phyloP scores from a whole-genome alignment of 2,797 vertebrate species.

The Knipowitschia caucasica region DNA sequence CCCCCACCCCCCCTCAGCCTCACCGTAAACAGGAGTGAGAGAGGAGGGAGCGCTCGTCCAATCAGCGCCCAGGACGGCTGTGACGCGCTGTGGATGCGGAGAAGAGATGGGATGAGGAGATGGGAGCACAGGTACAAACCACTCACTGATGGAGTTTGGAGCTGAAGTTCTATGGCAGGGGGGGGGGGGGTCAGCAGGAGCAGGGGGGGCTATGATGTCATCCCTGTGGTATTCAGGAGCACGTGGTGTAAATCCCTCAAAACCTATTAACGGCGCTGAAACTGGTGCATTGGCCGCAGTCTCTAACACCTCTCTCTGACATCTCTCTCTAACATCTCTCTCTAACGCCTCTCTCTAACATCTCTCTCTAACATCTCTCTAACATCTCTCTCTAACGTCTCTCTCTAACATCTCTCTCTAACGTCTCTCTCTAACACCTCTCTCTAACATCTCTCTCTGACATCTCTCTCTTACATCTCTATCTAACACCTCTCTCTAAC shows the following conservation, averaged over 20 bases:
- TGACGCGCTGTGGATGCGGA: constrained; percentile 45
- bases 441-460: too few species aligned
- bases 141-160: constrained; percentile 20
- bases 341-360: too few species aligned
- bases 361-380: too few species aligned
- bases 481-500: too few species aligned
- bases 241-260: constrained; percentile 64
- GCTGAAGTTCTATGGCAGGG: constrained; percentile 17
- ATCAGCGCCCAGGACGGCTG: constrained; percentile 47
- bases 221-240: constrained; percentile 61
- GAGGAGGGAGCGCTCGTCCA: constrained; percentile 21
- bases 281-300: constrained; percentile 67
- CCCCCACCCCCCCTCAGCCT: too few species aligned
- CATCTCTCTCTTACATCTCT: too few species aligned
- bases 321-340: too few species aligned
- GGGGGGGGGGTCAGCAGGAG: constrained; percentile 48
- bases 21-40: constrained; percentile 12
- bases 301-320: constrained; percentile 56
- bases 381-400: too few species aligned
- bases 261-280: constrained; percentile 66
- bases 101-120: too few species aligned
- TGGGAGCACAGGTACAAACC: constrained; percentile 54
- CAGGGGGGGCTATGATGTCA: constrained; percentile 77
- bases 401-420: too few species aligned
- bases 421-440: too few species aligned